Evolutionary conservation across 2,113 vertebrate species (phyloP).

Genomic region (Dromaius novaehollandiae): DNA sequence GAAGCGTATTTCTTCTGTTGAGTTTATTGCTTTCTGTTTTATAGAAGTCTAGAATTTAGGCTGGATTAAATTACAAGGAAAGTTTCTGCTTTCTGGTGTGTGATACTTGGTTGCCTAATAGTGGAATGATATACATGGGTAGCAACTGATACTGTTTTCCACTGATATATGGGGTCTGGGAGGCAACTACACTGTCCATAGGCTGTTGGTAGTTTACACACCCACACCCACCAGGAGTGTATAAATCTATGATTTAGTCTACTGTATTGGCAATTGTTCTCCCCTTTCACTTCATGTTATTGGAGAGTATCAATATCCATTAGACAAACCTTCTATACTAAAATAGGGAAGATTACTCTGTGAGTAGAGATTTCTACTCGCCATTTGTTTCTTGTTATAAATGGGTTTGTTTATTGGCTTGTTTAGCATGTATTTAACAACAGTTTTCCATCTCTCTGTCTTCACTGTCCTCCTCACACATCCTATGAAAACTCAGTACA

Average conservation of each 20-base stretch:
- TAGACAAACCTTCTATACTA: accelerated
- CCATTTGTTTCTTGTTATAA: background rate
- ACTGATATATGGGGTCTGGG: background rate
- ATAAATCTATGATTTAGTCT: background rate
- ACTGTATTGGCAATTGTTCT: background rate
- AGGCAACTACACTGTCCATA: background rate
- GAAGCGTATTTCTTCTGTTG: background rate
- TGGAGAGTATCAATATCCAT: background rate
- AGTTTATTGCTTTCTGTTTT: background rate
- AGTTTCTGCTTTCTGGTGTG: background rate
- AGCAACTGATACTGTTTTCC: background rate
- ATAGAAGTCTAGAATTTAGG: background rate
- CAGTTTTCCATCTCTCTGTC: background rate
- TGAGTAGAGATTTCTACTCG: background rate
- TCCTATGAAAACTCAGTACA: background rate
- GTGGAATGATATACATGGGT: background rate
- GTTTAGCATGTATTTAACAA: background rate
- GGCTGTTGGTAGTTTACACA: background rate
- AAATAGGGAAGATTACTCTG: background rate
- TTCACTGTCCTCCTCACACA: background rate
- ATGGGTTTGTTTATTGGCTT: background rate
- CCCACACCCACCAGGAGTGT: background rate
- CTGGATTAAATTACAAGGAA: background rate
- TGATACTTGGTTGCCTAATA: background rate
- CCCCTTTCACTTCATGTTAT: background rate